Conservation (phyloP, 2,797 vertebrate species). For the Aplochiton taeniatus region DNA sequence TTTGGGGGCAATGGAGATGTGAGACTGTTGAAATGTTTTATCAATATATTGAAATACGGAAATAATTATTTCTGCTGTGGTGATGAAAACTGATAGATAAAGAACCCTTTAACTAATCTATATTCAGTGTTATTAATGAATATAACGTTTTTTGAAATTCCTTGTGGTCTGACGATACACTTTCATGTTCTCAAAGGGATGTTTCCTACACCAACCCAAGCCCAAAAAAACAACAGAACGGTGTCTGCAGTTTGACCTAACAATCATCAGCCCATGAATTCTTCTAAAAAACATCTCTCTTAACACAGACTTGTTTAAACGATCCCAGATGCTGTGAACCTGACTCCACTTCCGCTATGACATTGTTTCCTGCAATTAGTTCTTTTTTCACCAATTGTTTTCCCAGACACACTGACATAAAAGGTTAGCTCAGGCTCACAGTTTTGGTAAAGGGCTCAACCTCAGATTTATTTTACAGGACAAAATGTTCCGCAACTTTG, state of each 20-base stretch:
- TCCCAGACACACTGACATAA: conserved; percentile 20
- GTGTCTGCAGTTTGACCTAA: conserved; percentile 41
- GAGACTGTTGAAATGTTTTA: no score
- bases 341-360: conserved; percentile 37
- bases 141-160: conserved; percentile 1
- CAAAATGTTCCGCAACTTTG: conserved; percentile 2
- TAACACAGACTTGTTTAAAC: conserved; percentile 47
- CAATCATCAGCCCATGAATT: conserved; percentile 36
- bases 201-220: conserved; percentile 23
- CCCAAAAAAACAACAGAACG: conserved; percentile 32
- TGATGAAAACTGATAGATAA: not conserved
- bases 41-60: no score
- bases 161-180: conserved; percentile 22
- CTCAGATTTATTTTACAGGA: conserved; percentile 20
- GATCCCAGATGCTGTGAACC: conserved; percentile 50
- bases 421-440: conserved; percentile 3
- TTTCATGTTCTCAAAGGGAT: conserved; percentile 3
- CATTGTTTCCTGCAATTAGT: not conserved
- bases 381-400: no score
- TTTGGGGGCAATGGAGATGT: no score
- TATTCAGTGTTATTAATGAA: no score
- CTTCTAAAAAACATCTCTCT: conserved; percentile 43
- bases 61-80: no score
- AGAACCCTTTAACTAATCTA: not conserved
- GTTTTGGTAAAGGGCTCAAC: conserved; percentile 28